Base-by-base conservation (phyloP, 2,113 vertebrate species). In the Melanocharis versteri region DNA sequence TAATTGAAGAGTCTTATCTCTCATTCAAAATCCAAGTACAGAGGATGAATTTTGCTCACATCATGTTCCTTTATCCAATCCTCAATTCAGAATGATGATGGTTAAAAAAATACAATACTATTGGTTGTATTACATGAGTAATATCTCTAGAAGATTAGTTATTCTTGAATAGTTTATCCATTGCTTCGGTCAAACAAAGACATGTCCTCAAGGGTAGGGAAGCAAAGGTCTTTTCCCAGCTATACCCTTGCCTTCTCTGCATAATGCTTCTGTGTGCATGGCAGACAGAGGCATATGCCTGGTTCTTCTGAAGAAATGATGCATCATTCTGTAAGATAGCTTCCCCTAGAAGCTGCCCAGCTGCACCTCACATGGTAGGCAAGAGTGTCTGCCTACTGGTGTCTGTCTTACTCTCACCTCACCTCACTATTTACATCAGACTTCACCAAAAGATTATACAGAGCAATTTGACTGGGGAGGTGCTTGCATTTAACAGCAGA, bases 251-350 rank as follows among this genome's bases (percentile, higher is more conserved):
- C 21, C 26, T 44, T 17, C 42, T 73, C 56, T 61, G 28, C 8
- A 20, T 26, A 56, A 35, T n/a, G 6, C 23, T 70, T 21, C n/a
- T 35, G 1, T 30, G 15, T 56, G 26, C 23, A 31, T 1, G 4
- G 7, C n/a, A 81, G 31, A 44, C 11, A 7, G 7, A 48, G 16
- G 19, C 1, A 1, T 30, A 37, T 19, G 35, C 10, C 30, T 50
- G 31, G 5, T 31, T 81, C 23, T 53, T 81, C 18, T 39, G 39
- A 23, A 66, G 21, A 51, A 50, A 9, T 18, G 27, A 54, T 39
- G 15, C 15, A 23, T 4, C 6, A 1, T 62, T 87, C 58, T n/a
- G 5, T 35, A 39, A 37, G 35, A 42, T 0, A 1, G 3, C 8
- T 84, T 65, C 23, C 12, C 11, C 23, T 64, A 47, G 35, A 58